Base-by-base conservation (phyloP, 2,113 vertebrate genomes). In the Procavia capensis region DNA sequence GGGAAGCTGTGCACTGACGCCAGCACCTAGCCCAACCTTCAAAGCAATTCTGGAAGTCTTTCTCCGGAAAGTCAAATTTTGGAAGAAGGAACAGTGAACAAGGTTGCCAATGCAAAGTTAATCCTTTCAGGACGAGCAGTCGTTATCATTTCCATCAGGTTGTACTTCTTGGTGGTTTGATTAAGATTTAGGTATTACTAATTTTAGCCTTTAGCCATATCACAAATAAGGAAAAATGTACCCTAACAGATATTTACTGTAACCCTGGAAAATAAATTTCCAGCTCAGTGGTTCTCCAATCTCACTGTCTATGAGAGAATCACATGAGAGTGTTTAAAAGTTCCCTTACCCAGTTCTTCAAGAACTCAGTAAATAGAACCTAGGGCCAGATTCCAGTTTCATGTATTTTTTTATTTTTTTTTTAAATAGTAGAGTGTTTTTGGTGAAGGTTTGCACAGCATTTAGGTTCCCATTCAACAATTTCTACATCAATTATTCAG, bases 161-260 rank as follows among this genome's bases (percentile, higher is more conserved):
- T 13, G 19, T 47, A 59, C 16, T 13, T 91, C 59, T 54, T 39
- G 27, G n/a, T 90, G 41, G 3, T 64, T 50, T 82, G 74, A 50
- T 75, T 94, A 91, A 78, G 27, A 94, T 86, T 78, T 54, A 80
- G 76, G 78, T 93, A 90, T 75, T 80, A 66, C 47, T 72, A 91
- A 91, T 70, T 66, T 27, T 89, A 59, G 50, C 85, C 20, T 93
- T 93, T 14, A 87, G 41, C 11, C 45, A 76, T 75, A 85, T 78
- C 34, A 72, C 85, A 80, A 87, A 90, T 87, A 89, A 41, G 87
- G 61, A 68, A 88, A 91, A 97, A 86, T 94, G 45, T 16, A 83
- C 43, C 16, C 43, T 57, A n/a, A 22, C 43, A 79, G 81, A 54
- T 80, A 81, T 86, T 88, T 86, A 90, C 17, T 14, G 0, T 45